These are phyloP conservation scores for Aphelenchoides besseyi DNA, from an alignment of 1,140 invertebrate species.

Conservation along the genomic window DNA sequence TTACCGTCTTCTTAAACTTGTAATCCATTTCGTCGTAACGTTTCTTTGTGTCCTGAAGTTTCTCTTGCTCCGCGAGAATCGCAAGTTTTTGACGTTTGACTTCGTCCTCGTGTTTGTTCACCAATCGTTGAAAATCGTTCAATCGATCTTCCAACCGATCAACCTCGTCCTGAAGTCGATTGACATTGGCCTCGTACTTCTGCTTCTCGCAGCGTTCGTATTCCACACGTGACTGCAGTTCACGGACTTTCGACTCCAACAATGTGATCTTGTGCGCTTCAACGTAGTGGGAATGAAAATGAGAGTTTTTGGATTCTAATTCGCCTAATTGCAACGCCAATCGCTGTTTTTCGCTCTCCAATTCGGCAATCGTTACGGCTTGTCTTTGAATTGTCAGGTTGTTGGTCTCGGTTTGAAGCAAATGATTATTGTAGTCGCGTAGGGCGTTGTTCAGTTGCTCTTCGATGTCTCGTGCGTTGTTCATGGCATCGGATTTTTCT, in stretches of 20 bases:
- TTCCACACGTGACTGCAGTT: constrained; percentile 9
- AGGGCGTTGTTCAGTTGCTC: constrained; percentile 15
- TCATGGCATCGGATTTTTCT: constrained; percentile 8
- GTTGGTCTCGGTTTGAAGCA: constrained; percentile 10
- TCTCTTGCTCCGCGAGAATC: constrained; percentile 5
- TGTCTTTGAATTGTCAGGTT: not conserved
- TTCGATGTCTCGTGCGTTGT: not conserved
- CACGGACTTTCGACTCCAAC: not conserved
- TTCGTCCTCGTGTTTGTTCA: constrained; percentile 13
- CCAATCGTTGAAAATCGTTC: not conserved
- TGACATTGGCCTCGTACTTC: not conserved
- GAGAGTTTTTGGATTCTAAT: not conserved
- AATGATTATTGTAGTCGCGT: not conserved
- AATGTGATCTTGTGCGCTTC: constrained; percentile 16
- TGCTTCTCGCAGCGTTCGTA: constrained; percentile 16
- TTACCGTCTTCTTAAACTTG: constrained; percentile 12
- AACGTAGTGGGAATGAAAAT: constrained; percentile 14
- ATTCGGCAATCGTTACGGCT: constrained; percentile 11
- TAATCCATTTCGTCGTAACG: constrained; percentile 5
- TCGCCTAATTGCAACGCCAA: constrained; percentile 1
- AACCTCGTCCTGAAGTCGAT: constrained; percentile 11
- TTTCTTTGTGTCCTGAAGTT: not conserved
- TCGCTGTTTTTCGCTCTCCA: constrained; percentile 11
- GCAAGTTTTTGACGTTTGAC: not conserved
- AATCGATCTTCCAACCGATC: constrained; percentile 16